These are phyloP conservation scores for Melanotaenia parkinsoni DNA, from an alignment of 2,797 vertebrate genomes.

Conservation along the genomic window DNA sequence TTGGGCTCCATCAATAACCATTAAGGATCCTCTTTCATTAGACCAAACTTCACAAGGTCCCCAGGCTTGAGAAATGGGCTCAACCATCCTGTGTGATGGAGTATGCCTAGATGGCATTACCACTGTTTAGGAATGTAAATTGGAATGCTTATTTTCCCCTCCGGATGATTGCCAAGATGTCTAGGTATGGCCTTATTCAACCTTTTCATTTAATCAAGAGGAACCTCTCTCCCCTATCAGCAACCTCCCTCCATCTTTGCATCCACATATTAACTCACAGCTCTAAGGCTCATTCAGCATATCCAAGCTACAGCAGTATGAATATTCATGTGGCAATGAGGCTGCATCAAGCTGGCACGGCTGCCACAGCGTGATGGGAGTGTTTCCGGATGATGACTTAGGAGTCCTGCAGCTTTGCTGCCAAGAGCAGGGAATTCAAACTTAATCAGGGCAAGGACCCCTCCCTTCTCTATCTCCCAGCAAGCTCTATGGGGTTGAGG, in stretches of 20 bases:
- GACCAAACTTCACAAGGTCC: conserved; percentile 57
- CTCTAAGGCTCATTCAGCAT: conserved; percentile 46
- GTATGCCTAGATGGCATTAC: conserved; percentile 55
- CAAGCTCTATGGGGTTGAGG: conserved; percentile 40
- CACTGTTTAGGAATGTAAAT: conserved; percentile 74
- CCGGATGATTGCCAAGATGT: conserved; percentile 49
- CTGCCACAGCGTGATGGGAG: conserved; percentile 57
- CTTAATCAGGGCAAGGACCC: conserved; percentile 67
- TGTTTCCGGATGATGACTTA: conserved; percentile 70
- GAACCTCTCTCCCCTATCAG: conserved; percentile 47
- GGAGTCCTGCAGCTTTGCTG: conserved; percentile 58
- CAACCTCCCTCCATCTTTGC: conserved; percentile 27
- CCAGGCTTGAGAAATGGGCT: conserved; percentile 59
- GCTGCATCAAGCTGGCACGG: conserved; percentile 50
- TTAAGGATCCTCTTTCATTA: conserved; percentile 78
- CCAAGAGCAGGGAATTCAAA: conserved; percentile 69
- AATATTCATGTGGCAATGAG: conserved; percentile 69
- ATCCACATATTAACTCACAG: conserved; percentile 22
- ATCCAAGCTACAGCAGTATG: conserved; percentile 56
- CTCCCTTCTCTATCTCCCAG: conserved; percentile 50
- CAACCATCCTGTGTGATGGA: conserved; percentile 57
- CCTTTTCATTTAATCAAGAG: conserved; percentile 70
- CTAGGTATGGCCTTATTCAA: conserved; percentile 51
- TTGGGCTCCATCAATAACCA: conserved; percentile 77
- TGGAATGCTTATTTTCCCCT: conserved; percentile 57